Base-by-base conservation (phyloP, 2,888 invertebrate species). In the Synanthedon formicaeformis region DNA sequence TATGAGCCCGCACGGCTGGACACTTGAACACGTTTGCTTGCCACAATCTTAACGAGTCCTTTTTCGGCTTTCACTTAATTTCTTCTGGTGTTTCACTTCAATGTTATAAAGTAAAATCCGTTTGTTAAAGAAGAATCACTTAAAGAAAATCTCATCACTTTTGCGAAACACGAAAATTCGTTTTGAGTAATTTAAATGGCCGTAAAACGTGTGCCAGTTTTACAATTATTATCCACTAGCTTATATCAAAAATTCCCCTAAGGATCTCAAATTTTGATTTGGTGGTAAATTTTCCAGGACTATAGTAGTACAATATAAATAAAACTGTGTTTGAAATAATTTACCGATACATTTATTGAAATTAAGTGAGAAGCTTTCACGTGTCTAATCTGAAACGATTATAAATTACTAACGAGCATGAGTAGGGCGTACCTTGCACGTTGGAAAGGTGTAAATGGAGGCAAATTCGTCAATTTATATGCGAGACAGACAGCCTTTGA, bases 381-480 rank as follows among this genome's bases (percentile, higher is more conserved):
- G 71, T 64, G 71, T 71, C 70, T 76, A 74, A 77, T 74, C 68
- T 71, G 71, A 73, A 73, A 65, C 69, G 73, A 78, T 83, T 78
- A 81, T 77, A 80, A 79, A 78, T 78, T 75, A 75, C 75, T 72
- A 77, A 79, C 73, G 68, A 77, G 73, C 66, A 73, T 60, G 58
- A 67, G 64, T 64, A 61, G 55, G 63, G 65, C 55, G 60, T 58
- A 66, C 64, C 71, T 69, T 76, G 75, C 69, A 67, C 75, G 76
- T 70, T 71, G 71, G 73, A 68, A 75, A 78, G 81, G 84, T 81
- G 83, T 80, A 81, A 84, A 81, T 83, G 73, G 80, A 82, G 73
- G 82, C 78, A 85, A 86, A 85, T 86, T 81, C 77, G 75, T 82
- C 85, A 85, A 86, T 87, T 84, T 85, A 84, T 85, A 86, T 86